Percentiles rank a stretch among this genome's conserved stretches.
Evolutionary conservation across 2,797 vertebrate genomes (phyloP).

Genomic region (Carcharodon carcharias): DNA sequence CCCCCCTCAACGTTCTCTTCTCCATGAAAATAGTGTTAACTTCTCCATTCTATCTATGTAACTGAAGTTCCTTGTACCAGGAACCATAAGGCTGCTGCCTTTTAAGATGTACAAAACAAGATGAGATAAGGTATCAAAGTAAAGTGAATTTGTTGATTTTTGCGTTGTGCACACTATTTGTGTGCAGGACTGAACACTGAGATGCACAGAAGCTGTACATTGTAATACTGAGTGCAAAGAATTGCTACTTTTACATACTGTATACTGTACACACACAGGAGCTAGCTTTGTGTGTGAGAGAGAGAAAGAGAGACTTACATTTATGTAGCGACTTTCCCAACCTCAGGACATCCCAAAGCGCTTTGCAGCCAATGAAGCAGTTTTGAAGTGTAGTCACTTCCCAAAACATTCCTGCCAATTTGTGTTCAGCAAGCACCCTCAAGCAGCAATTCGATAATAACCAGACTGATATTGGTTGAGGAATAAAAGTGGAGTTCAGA

Average conservation of each 20-base stretch:
- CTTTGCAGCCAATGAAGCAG: neutral
- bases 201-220: neutral
- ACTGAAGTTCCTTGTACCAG: too few species aligned
- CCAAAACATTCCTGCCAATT: neutral
- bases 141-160: neutral
- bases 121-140: neutral
- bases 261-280: too few species aligned
- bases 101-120: too few species aligned
- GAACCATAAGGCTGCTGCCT: neutral
- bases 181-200: too few species aligned
- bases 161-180: neutral
- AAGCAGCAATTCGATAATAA: neutral
- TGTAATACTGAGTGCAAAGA: neutral
- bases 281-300: neutral
- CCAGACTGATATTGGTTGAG: neutral
- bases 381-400: neutral
- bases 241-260: neutral
- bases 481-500: neutral
- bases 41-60: too few species aligned
- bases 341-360: neutral
- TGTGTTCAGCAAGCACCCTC: neutral
- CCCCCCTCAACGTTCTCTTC: too few species aligned
- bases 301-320: neutral
- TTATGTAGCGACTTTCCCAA: neutral
- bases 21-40: too few species aligned